Percentiles rank a stretch among this genome's conserved stretches.
Conservation (phyloP, 2,888 invertebrate species). For the Sympetrum striolatum region DNA sequence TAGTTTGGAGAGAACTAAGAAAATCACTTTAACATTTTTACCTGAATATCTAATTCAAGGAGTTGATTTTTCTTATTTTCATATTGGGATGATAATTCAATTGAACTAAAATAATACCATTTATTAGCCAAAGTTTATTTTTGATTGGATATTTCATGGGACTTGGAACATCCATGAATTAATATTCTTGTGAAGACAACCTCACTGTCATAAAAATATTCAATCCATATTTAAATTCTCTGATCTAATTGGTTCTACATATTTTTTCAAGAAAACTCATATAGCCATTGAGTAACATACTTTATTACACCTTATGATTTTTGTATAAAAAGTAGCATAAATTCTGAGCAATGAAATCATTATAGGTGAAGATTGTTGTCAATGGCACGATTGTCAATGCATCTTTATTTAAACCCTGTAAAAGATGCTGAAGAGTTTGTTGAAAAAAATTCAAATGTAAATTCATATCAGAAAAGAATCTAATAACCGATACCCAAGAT, state of each 20-base stretch:
- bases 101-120: background rate
- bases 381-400: conserved; percentile 1
- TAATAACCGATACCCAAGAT: background rate
- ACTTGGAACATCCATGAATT: background rate
- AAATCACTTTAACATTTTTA: background rate
- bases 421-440: background rate
- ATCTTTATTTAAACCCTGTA: conserved; percentile 33
- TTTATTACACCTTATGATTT: conserved; percentile 31
- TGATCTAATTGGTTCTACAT: background rate
- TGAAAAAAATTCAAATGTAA: background rate
- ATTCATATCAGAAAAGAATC: background rate
- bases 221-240: background rate
- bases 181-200: background rate
- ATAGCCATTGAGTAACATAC: conserved; percentile 15
- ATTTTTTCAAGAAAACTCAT: conserved; percentile 31
- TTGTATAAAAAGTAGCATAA: conserved; percentile 29
- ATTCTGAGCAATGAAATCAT: conserved; percentile 32
- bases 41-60: background rate
- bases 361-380: background rate
- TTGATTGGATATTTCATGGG: too few species aligned
- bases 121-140: background rate
- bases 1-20: conserved; percentile 28
- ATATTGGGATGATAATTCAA: background rate
- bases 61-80: background rate
- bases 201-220: background rate